Evolutionary conservation across 2,888 invertebrate species (phyloP), one percentile per base, ranked within the genome.

Genomic region (Zootermopsis nevadensis): DNA sequence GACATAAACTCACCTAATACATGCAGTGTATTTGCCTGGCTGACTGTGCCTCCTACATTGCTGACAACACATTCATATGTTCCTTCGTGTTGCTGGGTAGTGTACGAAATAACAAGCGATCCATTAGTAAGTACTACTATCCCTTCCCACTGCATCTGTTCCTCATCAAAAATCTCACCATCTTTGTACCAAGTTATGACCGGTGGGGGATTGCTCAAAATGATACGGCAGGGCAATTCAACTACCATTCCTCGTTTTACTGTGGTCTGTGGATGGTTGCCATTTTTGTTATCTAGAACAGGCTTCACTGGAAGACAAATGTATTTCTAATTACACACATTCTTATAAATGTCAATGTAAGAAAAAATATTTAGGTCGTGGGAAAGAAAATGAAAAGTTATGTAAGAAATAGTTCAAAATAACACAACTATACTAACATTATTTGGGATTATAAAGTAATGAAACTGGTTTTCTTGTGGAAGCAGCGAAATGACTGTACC

Each of bases 1-100:
- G 48, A 15, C 48, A 48, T 1, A 48, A 10, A 48, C 88, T 88
- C 88, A 92, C 92, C 90, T 86, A 89, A 90, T 24, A 92, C 90
- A 35, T 88, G 79, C 1, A 92, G 60, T 0, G 88, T 89, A 83
- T 90, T 90, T 84, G 90, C 90, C 85, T 88, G 90, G n/a, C 88
- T 87, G 0, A 88, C 86, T 2, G 89, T 87, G 0, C 91, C 92
- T 3, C 90, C 83, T 2, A 86, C 35, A 85, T 89, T 92, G 4
- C 88, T 88, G 0, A 89, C 91, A 42, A 87, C 88, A 86, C 92
- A 92, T 0, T 87, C 88, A 86, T 89, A 92, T 7, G 88, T 33
- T 0, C 91, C 92, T 24, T 77, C 66, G 24, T 84, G 83, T 33
- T 83, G 74, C 19, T 67, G 60, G 1, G 72, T 74, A 10, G 82